These are phyloP conservation scores for Hyposoter didymator DNA, from an alignment of 2,888 invertebrate genomes.

Conservation along the genomic window DNA sequence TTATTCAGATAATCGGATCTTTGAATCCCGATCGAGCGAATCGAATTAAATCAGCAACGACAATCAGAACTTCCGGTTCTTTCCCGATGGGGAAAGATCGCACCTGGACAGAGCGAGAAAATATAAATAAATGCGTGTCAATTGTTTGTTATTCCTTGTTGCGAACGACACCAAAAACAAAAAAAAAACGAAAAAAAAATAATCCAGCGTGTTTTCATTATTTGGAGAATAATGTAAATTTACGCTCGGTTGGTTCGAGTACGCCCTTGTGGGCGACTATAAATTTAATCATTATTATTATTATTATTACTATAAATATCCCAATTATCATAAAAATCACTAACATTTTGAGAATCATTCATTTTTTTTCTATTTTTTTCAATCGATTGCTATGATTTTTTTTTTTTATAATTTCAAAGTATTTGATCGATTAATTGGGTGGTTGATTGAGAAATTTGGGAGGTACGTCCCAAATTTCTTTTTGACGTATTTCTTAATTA, in stretches of 20 bases:
- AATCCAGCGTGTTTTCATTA: conserved; percentile 77
- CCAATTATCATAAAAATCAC: conserved; percentile 19
- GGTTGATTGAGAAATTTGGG: conserved; percentile 62
- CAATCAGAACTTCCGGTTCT: conserved; percentile 69
- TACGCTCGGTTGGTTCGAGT: conserved; percentile 76
- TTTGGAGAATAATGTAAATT: conserved; percentile 71
- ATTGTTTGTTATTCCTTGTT: conserved; percentile 46
- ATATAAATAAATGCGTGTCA: conserved; percentile 48
- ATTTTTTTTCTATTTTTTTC: conserved; percentile 10
- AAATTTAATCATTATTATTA: conserved; percentile 17
- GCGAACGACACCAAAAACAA: conserved; percentile 67
- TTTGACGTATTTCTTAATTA: conserved; percentile 29
- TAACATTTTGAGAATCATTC: conserved; percentile 18
- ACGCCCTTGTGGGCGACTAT: conserved; percentile 79
- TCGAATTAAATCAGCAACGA: conserved; percentile 32
- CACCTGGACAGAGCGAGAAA: conserved; percentile 55
- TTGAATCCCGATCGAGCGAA: conserved; percentile 61
- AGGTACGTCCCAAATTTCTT: conserved; percentile 75
- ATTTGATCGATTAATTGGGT: conserved; percentile 38
- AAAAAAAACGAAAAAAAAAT: conserved; percentile 24
- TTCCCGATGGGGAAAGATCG: conserved; percentile 66
- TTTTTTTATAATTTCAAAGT: conserved; percentile 33
- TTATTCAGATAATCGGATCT: conserved; percentile 26
- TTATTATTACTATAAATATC: conserved; percentile 26
- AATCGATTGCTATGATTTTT: conserved; percentile 39